These are phyloP conservation scores for Pterobdella sp. DNA, from an alignment of 2,888 invertebrate genomes.

Conservation along the genomic window DNA sequence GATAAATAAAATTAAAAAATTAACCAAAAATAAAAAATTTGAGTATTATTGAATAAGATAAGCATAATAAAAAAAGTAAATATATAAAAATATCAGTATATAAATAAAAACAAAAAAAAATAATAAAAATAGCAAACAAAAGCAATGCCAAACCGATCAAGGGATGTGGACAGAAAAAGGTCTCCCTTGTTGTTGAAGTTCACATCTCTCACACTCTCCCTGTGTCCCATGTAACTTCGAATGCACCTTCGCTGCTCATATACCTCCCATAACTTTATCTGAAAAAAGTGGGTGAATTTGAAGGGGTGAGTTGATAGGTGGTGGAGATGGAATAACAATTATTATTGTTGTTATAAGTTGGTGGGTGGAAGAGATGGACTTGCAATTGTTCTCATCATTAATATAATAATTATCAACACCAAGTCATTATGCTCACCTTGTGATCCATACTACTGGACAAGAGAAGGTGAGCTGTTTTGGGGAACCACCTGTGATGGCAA, in stretches of 20 bases:
- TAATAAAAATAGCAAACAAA: no score
- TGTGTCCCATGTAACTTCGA: slow-evolving; percentile 88
- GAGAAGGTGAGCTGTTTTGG: slow-evolving; percentile 82
- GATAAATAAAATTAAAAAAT: no score
- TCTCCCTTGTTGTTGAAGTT: slow-evolving; percentile 76
- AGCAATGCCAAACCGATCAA: no score
- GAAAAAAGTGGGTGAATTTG: neutral
- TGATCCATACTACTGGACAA: slow-evolving; percentile 94
- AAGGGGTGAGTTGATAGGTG: neutral
- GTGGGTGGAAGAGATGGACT: neutral
- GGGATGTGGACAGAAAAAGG: slow-evolving; percentile 85
- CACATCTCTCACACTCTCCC: slow-evolving; percentile 89
- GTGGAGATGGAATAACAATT: neutral
- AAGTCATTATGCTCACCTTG: slow-evolving; percentile 68
- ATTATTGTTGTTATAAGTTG: neutral
- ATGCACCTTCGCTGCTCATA: slow-evolving; percentile 87
- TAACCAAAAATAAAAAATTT: no score
- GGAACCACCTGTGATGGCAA: slow-evolving; percentile 77
- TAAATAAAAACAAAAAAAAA: no score
- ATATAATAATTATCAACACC: neutral
- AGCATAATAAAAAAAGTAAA: no score
- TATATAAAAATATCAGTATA: no score
- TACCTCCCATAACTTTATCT: slow-evolving; percentile 82
- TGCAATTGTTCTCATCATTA: neutral
- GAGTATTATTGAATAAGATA: no score